Evolutionary conservation across 2,113 vertebrate species (phyloP), one percentile per base, ranked within the genome.

Genomic region (Columbina picui): DNA sequence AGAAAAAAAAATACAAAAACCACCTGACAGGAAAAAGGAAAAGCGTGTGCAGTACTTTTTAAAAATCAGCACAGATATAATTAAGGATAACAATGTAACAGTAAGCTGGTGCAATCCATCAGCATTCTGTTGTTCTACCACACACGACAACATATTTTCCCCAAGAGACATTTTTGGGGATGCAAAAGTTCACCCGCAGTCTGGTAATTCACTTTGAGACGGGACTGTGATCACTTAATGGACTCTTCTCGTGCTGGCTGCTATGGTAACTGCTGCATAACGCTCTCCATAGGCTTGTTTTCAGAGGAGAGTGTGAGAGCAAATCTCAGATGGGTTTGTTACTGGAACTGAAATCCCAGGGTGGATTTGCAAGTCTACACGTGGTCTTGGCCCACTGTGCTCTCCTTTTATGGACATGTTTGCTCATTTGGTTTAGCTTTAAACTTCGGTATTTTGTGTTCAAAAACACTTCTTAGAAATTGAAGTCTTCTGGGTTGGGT

Each of bases 1-100:
- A 73, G 79, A 50, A 57, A 61, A 81, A 45, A 43, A 63, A 22
- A 50, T 30, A 85, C 41, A 53, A 65, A 93, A 91, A 18, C 7
- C 91, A 91, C 85, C 93, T 92, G 90, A 94, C 93, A 93, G 94
- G 93, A 95, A 96, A 95, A 96, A 96, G 96, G 96, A 97, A 96
- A 93, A 95, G 81, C 39, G 3, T 93, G 93, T 41, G 73, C 76
- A 53, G 85, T 47, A 70, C 83, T 84, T 95, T 80, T 55, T 49
- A 59, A 90, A 93, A 95, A 92, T 75, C 86, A 89, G 52, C 39
- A 19, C 76, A 90, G 90, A 75, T 77, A 92, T 93, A 95, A 94
- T 90, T 89, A 92, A 90, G 74, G 80, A 81, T 76, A 96, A 96
- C 93, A 96, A 96, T 96, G 85, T 30, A 87, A 53, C 34, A 86